A percentile compares a stretch with the other conserved stretches of the same genome.
phyloP scores from a whole-genome alignment of 2,888 invertebrate species.

The Synergus itoensis region DNA sequence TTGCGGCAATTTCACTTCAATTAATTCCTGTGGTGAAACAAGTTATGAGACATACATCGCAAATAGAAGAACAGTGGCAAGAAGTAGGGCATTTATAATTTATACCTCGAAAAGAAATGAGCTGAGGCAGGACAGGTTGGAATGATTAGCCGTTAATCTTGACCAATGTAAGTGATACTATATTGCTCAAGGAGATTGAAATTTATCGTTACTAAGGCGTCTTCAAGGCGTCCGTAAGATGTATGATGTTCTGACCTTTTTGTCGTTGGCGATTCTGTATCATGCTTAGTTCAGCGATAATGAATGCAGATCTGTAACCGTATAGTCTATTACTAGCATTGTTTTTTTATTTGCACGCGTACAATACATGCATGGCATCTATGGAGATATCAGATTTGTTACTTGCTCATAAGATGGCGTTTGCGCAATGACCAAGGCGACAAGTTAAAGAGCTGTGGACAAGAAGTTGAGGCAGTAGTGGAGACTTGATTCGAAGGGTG shows the following conservation, averaged over 20 bases:
- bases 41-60: conserved; percentile 1
- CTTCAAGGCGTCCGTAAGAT: conserved; percentile 26
- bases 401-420: conserved; percentile 51
- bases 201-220: conserved; percentile 33
- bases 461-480: conserved; percentile 49
- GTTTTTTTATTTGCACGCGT: not conserved
- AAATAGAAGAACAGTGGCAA: conserved; percentile 1
- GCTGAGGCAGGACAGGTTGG: conserved; percentile 10
- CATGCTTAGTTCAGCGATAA: conserved; percentile 31
- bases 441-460: conserved; percentile 42
- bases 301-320: conserved; percentile 33
- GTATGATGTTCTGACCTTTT: conserved; percentile 36
- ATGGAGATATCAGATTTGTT: conserved; percentile 45
- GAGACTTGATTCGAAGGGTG: conserved; percentile 43
- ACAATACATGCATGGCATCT: not conserved
- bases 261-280: conserved; percentile 17
- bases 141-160: conserved; percentile 27
- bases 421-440: conserved; percentile 59
- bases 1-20: not conserved
- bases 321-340: conserved; percentile 13
- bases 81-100: not conserved
- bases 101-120: conserved; percentile 2
- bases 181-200: conserved; percentile 36
- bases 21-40: conserved; percentile 13
- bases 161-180: conserved; percentile 14